A percentile compares a stretch with the other conserved stretches of the same genome.
These are phyloP conservation scores for Brachymystax lenok DNA, from an alignment of 2,797 vertebrate genomes.

Conservation along the genomic window DNA sequence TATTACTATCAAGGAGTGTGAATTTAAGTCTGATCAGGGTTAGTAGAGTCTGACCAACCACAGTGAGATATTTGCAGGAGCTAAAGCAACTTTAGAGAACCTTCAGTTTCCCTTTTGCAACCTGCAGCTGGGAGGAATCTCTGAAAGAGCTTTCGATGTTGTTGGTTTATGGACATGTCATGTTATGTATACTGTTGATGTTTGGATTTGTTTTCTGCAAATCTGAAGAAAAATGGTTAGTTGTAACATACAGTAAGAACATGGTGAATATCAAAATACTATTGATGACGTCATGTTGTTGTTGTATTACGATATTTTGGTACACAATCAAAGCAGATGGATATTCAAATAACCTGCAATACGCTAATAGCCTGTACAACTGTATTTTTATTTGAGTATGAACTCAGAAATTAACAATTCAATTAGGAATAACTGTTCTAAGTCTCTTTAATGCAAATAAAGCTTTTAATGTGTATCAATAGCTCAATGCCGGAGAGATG, in stretches of 20 bases:
- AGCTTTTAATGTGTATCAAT: background rate
- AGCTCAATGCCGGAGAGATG: background rate
- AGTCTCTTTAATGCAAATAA: background rate
- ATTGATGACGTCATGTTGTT: background rate
- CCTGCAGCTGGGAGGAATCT: conserved; percentile 12
- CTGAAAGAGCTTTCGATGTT: background rate
- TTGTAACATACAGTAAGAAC: too few species aligned
- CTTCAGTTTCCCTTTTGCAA: conserved; percentile 10
- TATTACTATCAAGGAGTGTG: conserved; percentile 27
- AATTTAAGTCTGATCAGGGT: conserved; percentile 30
- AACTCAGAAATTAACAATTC: background rate
- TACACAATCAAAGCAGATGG: background rate
- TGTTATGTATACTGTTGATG: background rate
- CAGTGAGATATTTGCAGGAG: conserved; percentile 33
- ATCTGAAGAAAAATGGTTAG: background rate
- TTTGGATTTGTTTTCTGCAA: background rate
- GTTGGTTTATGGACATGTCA: conserved; percentile 5
- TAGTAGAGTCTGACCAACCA: conserved; percentile 28
- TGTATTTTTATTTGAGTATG: background rate
- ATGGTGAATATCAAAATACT: background rate
- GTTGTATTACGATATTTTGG: background rate
- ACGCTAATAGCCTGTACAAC: too few species aligned
- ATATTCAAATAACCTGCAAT: background rate
- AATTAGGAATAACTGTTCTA: background rate
- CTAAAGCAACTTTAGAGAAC: conserved; percentile 16